phyloP scores from a whole-genome alignment of 2,113 vertebrate genomes.

The Ceyx margarethae region DNA sequence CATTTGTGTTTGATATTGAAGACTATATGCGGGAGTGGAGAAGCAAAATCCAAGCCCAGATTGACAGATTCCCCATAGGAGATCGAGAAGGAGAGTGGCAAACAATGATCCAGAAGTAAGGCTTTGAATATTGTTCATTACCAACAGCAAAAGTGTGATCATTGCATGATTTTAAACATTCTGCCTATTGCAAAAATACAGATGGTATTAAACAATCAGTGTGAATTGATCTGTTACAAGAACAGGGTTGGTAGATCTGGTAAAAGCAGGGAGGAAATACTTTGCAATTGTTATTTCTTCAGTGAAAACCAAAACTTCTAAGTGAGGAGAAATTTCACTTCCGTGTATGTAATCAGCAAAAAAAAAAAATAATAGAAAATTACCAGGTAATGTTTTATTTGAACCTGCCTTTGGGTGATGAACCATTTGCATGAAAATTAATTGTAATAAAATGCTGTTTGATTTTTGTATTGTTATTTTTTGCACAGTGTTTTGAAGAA shows the following conservation, averaged over 20 bases:
- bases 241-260: background rate
- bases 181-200: background rate
- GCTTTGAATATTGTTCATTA: background rate
- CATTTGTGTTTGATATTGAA: constrained; percentile 97
- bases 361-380: too few relatives aligned
- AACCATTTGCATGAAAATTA: background rate
- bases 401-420: background rate
- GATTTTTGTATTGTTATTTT: background rate
- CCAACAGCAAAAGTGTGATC: background rate
- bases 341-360: background rate
- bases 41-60: constrained; percentile 96
- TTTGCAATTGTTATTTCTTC: background rate
- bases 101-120: constrained; percentile 98
- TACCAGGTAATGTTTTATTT: background rate
- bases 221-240: background rate
- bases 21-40: constrained; percentile 99
- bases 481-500: background rate
- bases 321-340: background rate
- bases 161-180: background rate
- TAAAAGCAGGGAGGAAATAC: background rate
- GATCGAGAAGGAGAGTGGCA: constrained; percentile 98
- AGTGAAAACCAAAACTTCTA: background rate
- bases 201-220: background rate
- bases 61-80: constrained; percentile 92
- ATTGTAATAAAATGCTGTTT: background rate